Conservation (phyloP, 2,888 invertebrate species). For the Limnephilus auricula region DNA sequence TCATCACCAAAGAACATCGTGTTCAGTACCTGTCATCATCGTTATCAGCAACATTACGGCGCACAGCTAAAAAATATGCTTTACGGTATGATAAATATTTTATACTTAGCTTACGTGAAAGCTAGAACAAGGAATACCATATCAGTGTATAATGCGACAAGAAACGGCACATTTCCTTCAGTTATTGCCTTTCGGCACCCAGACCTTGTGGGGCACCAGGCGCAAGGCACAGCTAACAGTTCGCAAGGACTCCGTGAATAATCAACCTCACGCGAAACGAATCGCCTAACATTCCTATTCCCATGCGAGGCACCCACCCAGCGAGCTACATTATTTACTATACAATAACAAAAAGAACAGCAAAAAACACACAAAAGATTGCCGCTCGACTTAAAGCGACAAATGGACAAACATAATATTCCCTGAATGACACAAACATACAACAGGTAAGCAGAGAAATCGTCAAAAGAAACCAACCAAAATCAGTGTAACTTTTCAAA, state of each 20-base stretch:
- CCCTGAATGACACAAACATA: neutral
- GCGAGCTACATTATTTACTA: constrained; percentile 27
- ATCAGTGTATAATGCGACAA: neutral
- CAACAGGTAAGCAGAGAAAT: constrained; percentile 17
- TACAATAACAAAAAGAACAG: constrained; percentile 22
- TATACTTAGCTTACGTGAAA: neutral
- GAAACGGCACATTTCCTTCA: constrained; percentile 25
- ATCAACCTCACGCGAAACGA: constrained; percentile 53
- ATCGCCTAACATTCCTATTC: constrained; percentile 42
- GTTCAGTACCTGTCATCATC: neutral
- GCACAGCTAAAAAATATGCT: neutral
- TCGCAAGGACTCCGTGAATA: constrained; percentile 46
- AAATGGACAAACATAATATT: constrained; percentile 28
- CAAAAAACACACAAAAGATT: constrained; percentile 27
- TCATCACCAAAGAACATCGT: too few relatives aligned
- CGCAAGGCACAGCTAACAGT: neutral
- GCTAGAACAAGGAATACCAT: neutral
- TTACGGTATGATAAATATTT: neutral
- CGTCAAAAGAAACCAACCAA: neutral
- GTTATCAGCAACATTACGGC: neutral
- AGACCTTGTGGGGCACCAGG: neutral
- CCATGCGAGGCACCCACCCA: constrained; percentile 14
- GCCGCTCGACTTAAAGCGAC: constrained; percentile 41
- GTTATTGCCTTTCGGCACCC: neutral
- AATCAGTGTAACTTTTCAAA: neutral